phyloP scores from a whole-genome alignment of 2,113 vertebrate genomes.

The Cervus canadensis region DNA sequence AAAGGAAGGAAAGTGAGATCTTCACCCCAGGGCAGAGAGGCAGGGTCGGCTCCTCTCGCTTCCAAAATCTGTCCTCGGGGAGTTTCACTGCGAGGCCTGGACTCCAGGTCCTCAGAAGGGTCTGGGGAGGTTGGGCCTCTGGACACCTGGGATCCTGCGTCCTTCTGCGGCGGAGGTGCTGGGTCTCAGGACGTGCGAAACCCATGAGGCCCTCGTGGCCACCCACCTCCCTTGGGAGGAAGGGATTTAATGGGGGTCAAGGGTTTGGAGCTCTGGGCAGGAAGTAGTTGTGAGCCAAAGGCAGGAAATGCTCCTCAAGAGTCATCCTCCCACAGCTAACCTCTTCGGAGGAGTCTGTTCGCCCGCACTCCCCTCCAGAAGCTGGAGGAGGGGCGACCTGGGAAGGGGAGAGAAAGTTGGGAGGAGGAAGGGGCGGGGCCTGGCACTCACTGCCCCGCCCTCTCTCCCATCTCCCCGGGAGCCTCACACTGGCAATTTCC shows the following conservation, averaged over 20 bases:
- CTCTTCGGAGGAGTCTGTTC: background rate
- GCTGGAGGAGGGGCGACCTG: background rate
- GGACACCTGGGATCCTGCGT: background rate
- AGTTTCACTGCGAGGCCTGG: background rate
- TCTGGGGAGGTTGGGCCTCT: background rate
- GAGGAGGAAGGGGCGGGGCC: background rate
- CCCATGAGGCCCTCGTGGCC: background rate
- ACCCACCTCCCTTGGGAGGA: conserved; percentile 42
- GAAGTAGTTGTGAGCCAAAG: conserved; percentile 30
- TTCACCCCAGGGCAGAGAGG: background rate
- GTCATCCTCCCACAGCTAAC: background rate
- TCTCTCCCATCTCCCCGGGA: background rate
- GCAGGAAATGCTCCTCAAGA: conserved; percentile 41
- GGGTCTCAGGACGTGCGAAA: background rate
- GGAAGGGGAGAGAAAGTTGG: background rate
- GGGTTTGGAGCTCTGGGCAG: conserved; percentile 26
- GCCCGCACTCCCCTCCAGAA: background rate
- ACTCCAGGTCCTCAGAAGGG: background rate
- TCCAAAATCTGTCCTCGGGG: background rate
- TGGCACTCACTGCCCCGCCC: background rate
- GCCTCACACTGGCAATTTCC: background rate
- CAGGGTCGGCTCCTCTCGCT: background rate
- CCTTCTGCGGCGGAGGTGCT: background rate
- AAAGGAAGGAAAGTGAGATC: background rate
- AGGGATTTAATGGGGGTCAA: conserved; percentile 58